Conservation (phyloP, 2,888 invertebrate genomes). For the Atethmia centrago region DNA sequence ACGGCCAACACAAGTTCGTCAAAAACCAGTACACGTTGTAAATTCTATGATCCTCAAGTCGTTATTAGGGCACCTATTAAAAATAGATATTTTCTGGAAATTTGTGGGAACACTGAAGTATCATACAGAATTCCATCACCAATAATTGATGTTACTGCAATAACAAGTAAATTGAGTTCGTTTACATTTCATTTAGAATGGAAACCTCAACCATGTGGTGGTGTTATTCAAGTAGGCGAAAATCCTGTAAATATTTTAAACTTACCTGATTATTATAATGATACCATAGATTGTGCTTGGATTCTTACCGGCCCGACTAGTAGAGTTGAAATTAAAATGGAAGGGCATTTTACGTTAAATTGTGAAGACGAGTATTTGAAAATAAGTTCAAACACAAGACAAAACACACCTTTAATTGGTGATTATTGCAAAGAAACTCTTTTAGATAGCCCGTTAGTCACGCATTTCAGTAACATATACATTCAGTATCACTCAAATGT, state of each 20-base stretch:
- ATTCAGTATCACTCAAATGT: constrained; percentile 93
- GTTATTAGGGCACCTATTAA: constrained; percentile 66
- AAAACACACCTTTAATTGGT: constrained; percentile 89
- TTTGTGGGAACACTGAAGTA: constrained; percentile 75
- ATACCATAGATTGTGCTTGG: constrained; percentile 94
- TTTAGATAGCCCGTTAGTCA: constrained; percentile 83
- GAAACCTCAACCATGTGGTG: constrained; percentile 92
- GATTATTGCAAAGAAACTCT: constrained; percentile 91
- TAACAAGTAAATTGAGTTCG: constrained; percentile 67
- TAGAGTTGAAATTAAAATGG: constrained; percentile 80
- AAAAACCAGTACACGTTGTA: constrained; percentile 70
- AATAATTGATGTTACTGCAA: constrained; percentile 74
- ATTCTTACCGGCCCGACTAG: constrained; percentile 84
- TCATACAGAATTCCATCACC: constrained; percentile 77
- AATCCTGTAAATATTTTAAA: constrained; percentile 75
- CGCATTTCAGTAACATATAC: constrained; percentile 90
- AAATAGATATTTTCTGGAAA: constrained; percentile 61
- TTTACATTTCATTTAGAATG: constrained; percentile 84
- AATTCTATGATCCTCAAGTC: constrained; percentile 75
- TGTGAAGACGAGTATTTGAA: constrained; percentile 84
- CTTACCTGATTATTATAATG: constrained; percentile 82
- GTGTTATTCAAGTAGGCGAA: constrained; percentile 82
- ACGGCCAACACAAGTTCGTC: constrained; percentile 75
- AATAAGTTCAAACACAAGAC: constrained; percentile 83
- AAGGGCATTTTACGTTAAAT: constrained; percentile 75